Evolutionary conservation across 1,140 invertebrate genomes (phyloP).

Genomic region (Polypedilum vanderplanki): DNA sequence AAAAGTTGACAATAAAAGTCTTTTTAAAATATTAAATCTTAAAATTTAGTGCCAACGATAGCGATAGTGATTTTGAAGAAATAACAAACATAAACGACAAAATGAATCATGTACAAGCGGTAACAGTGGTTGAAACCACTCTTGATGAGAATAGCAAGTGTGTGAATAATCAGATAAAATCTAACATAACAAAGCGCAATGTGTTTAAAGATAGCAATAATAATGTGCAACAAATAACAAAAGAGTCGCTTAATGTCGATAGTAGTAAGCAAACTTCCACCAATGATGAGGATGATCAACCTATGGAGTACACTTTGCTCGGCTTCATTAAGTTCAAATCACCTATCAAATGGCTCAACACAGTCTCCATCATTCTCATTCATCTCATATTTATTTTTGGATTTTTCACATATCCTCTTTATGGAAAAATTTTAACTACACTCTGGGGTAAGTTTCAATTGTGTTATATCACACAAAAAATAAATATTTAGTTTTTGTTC

Average conservation of each 20-base stretch:
- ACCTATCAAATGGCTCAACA: conserved; percentile 15
- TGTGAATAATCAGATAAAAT: conserved; percentile 3
- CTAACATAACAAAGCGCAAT: not conserved
- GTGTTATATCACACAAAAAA: not conserved
- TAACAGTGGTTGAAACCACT: conserved; percentile 1
- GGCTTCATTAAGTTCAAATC: not conserved
- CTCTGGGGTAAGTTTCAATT: conserved; percentile 1
- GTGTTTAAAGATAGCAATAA: conserved; percentile 19
- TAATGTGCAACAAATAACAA: conserved; percentile 9
- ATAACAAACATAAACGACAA: not conserved
- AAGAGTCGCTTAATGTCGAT: conserved; percentile 8
- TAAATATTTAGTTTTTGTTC: too few relatives aligned
- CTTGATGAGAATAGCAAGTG: not conserved
- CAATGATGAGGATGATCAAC: not conserved
- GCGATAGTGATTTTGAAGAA: not conserved
- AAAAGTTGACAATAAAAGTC: not conserved
- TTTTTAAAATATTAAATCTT: not conserved
- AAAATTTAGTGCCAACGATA: not conserved
- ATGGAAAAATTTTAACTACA: not conserved
- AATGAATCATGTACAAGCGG: conserved; percentile 23
- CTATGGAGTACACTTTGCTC: not conserved
- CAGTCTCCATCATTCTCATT: conserved; percentile 6
- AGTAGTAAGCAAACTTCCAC: not conserved
- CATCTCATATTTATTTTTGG: conserved; percentile 13
- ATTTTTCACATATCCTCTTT: conserved; percentile 17